These are phyloP conservation scores for Drosophila tanythrix DNA, from an alignment of 2,888 invertebrate genomes.

Conservation along the genomic window DNA sequence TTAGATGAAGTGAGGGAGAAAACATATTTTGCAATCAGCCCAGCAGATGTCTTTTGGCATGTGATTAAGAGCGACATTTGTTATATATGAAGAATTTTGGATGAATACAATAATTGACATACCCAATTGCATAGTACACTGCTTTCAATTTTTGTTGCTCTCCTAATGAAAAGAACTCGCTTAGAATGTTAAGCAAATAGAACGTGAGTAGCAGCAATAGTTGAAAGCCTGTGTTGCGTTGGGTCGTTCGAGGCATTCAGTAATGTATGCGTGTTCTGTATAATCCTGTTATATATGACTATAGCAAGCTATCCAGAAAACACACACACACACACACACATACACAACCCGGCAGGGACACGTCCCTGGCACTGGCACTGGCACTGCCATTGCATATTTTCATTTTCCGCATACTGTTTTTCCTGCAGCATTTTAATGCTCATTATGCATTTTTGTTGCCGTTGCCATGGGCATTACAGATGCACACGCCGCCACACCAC, in stretches of 20 bases:
- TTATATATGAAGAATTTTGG: background rate
- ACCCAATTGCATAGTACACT: background rate
- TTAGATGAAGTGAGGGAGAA: background rate
- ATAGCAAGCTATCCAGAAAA: constrained; percentile 25
- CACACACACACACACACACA: constrained; percentile 5
- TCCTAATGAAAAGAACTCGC: constrained; percentile 80
- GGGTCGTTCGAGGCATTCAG: constrained; percentile 35
- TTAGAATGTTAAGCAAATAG: constrained; percentile 81
- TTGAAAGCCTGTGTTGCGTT: constrained; percentile 24
- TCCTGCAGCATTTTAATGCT: constrained; percentile 75
- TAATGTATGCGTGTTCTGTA: constrained; percentile 55
- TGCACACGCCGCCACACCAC: constrained; percentile 22
- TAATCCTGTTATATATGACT: constrained; percentile 54
- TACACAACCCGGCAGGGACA: constrained; percentile 11
- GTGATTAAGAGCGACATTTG: background rate
- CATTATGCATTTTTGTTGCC: constrained; percentile 79
- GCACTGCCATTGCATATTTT: constrained; percentile 73
- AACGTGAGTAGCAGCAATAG: constrained; percentile 74
- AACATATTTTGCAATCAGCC: background rate
- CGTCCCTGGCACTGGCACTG: constrained; percentile 68
- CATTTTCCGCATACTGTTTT: constrained; percentile 51
- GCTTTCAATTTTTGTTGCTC: constrained; percentile 27
- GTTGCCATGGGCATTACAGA: constrained; percentile 60
- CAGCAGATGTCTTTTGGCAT: background rate
- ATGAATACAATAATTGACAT: constrained; percentile 23